Base-by-base conservation (phyloP, 2,888 invertebrate species). In the Cancer borealis region DNA sequence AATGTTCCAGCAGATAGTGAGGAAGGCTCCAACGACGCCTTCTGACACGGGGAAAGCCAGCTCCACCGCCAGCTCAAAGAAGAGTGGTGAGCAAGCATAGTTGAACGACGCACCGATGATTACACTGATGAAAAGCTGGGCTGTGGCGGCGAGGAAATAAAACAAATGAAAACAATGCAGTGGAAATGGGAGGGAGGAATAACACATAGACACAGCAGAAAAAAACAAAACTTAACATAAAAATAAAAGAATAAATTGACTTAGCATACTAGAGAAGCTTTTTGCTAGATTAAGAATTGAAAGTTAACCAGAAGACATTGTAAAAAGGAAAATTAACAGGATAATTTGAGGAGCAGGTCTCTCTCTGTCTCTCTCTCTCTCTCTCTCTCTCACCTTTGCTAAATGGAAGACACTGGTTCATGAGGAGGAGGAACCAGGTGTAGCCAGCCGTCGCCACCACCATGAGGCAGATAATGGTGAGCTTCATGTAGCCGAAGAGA, bases 41-140 rank as follows among this genome's bases (percentile, higher is more conserved):
- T 96, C 96, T 8, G 96, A 92, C 10, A 95, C 95, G 0, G 96
- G 96, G 49, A 95, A 95, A 8, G 95, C 95, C 47, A 96, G 39
- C 91, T 96, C 96, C 26, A 94, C 95, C 17, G 95, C 95, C 89
- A 95, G 94, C 92, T 96, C 96, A 88, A 96, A 96, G 79, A 96
- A 95, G 26, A 96, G 94, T 1, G 96, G 96, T 0, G 96, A 95
- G 60, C 93, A 94, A n/a, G 96, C 95, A 89, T 96, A 96, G 91
- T 94, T 95, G 92, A 95, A 96, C 21, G 95, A 95, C 45, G 95
- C 92, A 0, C 95, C 96, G 3, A 95, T 88, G 47, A 96, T 91
- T 17, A 95, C 92, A 47, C 95, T 94, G 60, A 94, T 91, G 89
- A 94, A 96, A 92, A 96, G 39, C 73, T 94, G 93, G 87, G 92